Percentiles rank a stretch among this genome's conserved stretches.
Conservation (phyloP, 2,113 vertebrate genomes). For the Rana temporaria region DNA sequence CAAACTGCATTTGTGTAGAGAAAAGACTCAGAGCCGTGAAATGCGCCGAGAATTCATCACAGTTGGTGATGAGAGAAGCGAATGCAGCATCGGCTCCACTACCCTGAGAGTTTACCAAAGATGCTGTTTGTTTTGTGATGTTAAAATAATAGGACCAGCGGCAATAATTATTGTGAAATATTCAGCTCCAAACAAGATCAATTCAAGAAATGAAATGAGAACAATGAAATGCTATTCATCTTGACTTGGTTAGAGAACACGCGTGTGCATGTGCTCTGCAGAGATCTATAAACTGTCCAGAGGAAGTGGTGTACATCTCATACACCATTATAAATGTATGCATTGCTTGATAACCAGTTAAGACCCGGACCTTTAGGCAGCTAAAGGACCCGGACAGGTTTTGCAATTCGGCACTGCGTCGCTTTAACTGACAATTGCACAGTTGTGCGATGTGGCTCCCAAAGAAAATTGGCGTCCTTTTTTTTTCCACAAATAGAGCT, state of each 20-base stretch:
- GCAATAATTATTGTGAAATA: slow-evolving; percentile 41
- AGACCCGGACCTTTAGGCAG: too few species aligned
- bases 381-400: too few species aligned
- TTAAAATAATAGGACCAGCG: slow-evolving; percentile 27
- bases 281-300: neutral
- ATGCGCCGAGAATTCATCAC: slow-evolving; percentile 39
- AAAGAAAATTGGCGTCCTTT: too few species aligned
- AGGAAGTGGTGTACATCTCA: neutral
- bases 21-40: slow-evolving; percentile 39
- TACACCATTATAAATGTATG: neutral
- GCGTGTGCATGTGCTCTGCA: neutral
- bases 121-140: slow-evolving; percentile 8
- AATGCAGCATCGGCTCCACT: neutral
- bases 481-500: too few species aligned
- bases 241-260: slow-evolving; percentile 3
- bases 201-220: slow-evolving; percentile 12
- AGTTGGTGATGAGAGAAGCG: slow-evolving; percentile 7
- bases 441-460: too few species aligned
- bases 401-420: too few species aligned
- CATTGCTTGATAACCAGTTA: neutral
- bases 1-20: slow-evolving; percentile 55
- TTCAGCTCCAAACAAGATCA: slow-evolving; percentile 34
- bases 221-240: slow-evolving; percentile 5
- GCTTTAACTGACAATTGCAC: too few species aligned
- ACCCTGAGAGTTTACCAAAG: slow-evolving; percentile 21